Percentiles rank a stretch among this genome's conserved stretches.
These are phyloP conservation scores for Spatulosminthurus flaviceps DNA, from an alignment of 2,888 invertebrate species.

Conservation along the genomic window DNA sequence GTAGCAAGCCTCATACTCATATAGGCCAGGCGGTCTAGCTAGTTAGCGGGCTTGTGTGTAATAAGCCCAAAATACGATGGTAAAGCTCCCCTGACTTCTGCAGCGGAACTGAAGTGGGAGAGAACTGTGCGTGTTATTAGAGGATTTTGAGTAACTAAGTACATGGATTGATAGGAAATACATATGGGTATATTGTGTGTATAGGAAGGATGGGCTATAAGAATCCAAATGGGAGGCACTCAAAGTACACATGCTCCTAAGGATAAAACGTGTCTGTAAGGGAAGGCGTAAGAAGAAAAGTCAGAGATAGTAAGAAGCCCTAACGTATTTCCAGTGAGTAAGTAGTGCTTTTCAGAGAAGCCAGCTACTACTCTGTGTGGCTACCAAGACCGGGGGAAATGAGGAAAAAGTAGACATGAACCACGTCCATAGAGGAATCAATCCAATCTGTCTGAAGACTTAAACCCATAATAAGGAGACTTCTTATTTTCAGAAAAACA, in stretches of 20 bases:
- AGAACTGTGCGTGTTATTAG: not conserved
- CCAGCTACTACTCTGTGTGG: not conserved
- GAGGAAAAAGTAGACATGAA: constrained; percentile 35
- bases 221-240: too few relatives aligned
- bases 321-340: constrained; percentile 20
- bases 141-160: not conserved
- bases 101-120: too few relatives aligned
- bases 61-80: constrained; percentile 9
- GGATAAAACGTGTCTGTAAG: not conserved
- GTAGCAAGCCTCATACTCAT: too few relatives aligned
- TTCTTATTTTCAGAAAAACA: constrained; percentile 44
- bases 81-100: too few relatives aligned
- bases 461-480: constrained; percentile 42
- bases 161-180: constrained; percentile 1
- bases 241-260: too few relatives aligned
- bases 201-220: too few relatives aligned
- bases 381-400: constrained; percentile 27
- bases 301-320: constrained; percentile 1
- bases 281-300: not conserved
- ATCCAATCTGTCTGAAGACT: constrained; percentile 41
- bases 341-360: not conserved
- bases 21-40: too few relatives aligned
- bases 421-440: constrained; percentile 41
- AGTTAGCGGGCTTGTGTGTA: too few relatives aligned
- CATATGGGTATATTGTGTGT: too few relatives aligned